Percentiles rank a stretch among this genome's conserved stretches.
These are phyloP conservation scores for Sarcophaga subvicina DNA, from an alignment of 2,888 invertebrate species.

Conservation along the genomic window DNA sequence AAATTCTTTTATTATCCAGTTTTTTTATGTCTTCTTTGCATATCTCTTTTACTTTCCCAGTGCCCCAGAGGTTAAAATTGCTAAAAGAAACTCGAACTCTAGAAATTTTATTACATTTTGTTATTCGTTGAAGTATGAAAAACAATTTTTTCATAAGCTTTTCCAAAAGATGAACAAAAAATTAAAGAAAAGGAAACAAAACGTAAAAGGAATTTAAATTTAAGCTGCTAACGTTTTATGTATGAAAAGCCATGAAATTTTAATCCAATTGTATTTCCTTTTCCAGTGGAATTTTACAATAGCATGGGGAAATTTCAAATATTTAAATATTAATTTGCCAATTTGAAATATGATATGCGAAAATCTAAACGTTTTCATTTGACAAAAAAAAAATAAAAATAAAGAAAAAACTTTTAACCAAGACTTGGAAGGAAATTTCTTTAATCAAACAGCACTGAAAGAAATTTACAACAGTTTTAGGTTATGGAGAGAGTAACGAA, in stretches of 20 bases:
- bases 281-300: neutral
- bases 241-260: constrained; percentile 42
- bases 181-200: constrained; percentile 5
- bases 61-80: constrained; percentile 42
- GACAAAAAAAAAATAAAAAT: neutral
- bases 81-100: neutral
- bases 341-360: constrained; percentile 18
- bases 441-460: neutral
- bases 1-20: constrained; percentile 30
- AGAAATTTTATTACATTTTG: constrained; percentile 54
- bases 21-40: constrained; percentile 37
- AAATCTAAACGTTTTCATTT: constrained; percentile 22
- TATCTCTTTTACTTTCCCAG: constrained; percentile 22
- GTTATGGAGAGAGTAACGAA: too few species aligned
- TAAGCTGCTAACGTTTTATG: constrained; percentile 14
- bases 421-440: neutral
- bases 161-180: neutral
- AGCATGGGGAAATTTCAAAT: constrained; percentile 9
- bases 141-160: constrained; percentile 48
- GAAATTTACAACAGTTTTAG: too few species aligned
- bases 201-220: constrained; percentile 28
- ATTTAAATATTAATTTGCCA: constrained; percentile 41
- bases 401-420: neutral
- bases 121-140: constrained; percentile 57
- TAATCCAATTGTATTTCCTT: constrained; percentile 35